These are phyloP conservation scores for Cheirogaleus medius DNA, from an alignment of 2,113 vertebrate genomes.

Conservation along the genomic window DNA sequence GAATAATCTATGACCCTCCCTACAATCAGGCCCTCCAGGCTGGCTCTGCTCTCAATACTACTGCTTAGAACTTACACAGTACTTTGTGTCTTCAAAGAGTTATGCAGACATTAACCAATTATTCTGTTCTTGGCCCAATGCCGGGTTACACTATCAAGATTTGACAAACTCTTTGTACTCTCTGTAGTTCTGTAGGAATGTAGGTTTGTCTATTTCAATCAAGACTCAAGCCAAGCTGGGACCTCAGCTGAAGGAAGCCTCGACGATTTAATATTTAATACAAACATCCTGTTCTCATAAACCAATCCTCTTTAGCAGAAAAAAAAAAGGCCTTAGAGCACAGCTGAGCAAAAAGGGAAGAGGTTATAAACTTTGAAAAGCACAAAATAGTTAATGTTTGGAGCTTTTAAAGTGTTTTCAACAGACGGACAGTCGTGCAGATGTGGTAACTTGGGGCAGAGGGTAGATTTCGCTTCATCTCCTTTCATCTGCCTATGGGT, in stretches of 20 bases:
- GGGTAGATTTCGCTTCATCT: neutral
- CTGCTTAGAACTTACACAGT: conserved; percentile 45
- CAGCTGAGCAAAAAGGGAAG: conserved; percentile 72
- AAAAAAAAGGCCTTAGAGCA: conserved; percentile 72
- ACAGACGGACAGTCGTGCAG: neutral
- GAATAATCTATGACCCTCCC: conserved; percentile 7
- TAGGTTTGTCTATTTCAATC: conserved; percentile 75
- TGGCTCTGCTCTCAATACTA: neutral
- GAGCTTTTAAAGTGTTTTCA: conserved; percentile 74
- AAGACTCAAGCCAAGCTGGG: conserved; percentile 71
- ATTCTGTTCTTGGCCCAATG: conserved; percentile 62
- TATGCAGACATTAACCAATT: conserved; percentile 70
- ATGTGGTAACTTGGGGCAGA: conserved; percentile 7
- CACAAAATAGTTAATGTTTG: conserved; percentile 80
- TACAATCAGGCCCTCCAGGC: conserved; percentile 8
- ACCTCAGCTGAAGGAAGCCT: conserved; percentile 75
- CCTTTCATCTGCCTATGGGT: conserved; percentile 71
- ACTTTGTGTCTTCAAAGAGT: conserved; percentile 69
- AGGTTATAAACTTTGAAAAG: conserved; percentile 78
- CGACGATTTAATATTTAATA: conserved; percentile 83
- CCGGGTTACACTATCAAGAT: conserved; percentile 62
- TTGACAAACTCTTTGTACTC: conserved; percentile 72
- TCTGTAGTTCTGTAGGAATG: conserved; percentile 74
- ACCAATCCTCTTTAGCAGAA: conserved; percentile 70
- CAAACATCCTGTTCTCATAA: conserved; percentile 76